Evolutionary conservation across 2,797 vertebrate species (phyloP), one percentile per base, ranked within the genome.

Genomic region (Helicolenus hilgendorfi): DNA sequence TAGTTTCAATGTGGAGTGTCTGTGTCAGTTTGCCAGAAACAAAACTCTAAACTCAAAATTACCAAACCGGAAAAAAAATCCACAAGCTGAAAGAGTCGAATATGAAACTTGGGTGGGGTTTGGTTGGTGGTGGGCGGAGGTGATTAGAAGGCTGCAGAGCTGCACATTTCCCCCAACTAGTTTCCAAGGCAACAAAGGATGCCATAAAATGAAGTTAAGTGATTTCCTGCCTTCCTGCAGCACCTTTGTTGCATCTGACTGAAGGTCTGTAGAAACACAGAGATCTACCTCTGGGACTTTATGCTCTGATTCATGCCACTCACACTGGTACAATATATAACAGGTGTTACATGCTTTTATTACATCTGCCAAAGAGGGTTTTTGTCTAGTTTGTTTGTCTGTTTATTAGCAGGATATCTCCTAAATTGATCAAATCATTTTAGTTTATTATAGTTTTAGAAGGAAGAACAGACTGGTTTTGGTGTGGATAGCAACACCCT

Each of bases 111-210:
- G 35, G 67, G 77, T 63, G 74, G 65, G 79, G 71, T 38, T 83
- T 41, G 72, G 15, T 33, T 18, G n/a, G 20, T 27, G 45, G 71
- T 72, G 68, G 81, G 77, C 15, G 67, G 18, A 31, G 62, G 49
- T 24, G 38, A 91, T 84, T 83, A 89, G 91, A 89, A 71, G 69
- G 74, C 71, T 82, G 73, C 72, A 83, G 77, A 85, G 71, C 45
- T 79, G 77, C 74, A 60, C 75, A 75, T 84, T 89, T 62, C 5
- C 68, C 75, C 38, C 29, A 77, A 68, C 68, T 86, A 79, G 97
- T 97, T 97, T 95, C 97, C 96, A 95, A 84, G 94, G 96, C 95
- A 97, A 97, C 97, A 87, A 93, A 94, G 77, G 95, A 95, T 92
- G 96, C 94, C 94, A 92, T 94, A 94, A 93, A 94, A 86, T 69